phyloP scores from a whole-genome alignment of 2,888 invertebrate species.

The Trichacis sp. region DNA sequence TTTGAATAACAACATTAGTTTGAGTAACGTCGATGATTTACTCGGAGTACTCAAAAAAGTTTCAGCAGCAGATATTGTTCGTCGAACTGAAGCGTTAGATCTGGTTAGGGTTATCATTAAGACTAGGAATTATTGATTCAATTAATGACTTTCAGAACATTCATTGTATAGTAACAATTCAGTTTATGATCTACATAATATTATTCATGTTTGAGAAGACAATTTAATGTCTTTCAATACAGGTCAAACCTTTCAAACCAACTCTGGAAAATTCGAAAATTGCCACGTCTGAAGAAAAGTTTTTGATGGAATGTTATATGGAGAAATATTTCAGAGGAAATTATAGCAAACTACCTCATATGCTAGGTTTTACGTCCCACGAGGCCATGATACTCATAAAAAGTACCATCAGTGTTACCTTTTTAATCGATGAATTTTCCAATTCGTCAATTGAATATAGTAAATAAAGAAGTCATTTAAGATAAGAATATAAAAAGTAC shows the following conservation, averaged over 20 bases:
- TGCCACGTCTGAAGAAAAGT: slow-evolving; percentile 68
- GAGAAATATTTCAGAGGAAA: slow-evolving; percentile 67
- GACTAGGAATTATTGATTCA: too few relatives aligned
- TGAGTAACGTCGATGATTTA: slow-evolving; percentile 28
- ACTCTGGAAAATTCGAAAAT: slow-evolving; percentile 69
- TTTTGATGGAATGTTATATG: slow-evolving; percentile 69
- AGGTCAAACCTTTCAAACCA: slow-evolving; percentile 66
- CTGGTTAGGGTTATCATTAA: too few relatives aligned
- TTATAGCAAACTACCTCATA: slow-evolving; percentile 70
- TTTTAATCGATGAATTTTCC: too few relatives aligned
- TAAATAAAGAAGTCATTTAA: too few relatives aligned
- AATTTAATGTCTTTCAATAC: too few relatives aligned
- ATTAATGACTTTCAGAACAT: too few relatives aligned
- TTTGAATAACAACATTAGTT: slow-evolving; percentile 42
- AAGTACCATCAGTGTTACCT: too few relatives aligned
- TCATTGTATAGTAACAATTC: too few relatives aligned
- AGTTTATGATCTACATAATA: too few relatives aligned
- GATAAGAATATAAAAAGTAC: too few relatives aligned
- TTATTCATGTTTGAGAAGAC: too few relatives aligned
- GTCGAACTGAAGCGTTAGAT: background rate
- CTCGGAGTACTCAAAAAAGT: slow-evolving; percentile 28
- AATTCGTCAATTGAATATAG: too few relatives aligned
- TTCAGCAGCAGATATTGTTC: slow-evolving; percentile 34
- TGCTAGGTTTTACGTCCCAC: slow-evolving; percentile 69
- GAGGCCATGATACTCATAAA: slow-evolving; percentile 37